Percentiles rank a stretch among this genome's conserved stretches.
Conservation (phyloP, 2,113 vertebrate species). For the Passer montanus region DNA sequence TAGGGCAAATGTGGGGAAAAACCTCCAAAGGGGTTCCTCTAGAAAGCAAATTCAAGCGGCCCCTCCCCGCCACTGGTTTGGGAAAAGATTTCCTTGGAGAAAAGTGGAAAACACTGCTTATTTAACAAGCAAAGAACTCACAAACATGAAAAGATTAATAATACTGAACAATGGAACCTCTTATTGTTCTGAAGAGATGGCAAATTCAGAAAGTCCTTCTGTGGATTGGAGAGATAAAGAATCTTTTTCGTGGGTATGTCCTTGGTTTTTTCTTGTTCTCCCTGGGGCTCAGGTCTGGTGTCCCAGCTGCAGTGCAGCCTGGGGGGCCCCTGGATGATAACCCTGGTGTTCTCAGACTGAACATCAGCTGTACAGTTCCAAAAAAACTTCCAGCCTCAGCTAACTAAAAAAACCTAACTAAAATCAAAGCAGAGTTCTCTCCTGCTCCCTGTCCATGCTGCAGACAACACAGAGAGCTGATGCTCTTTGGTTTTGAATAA, state of each 20-base stretch:
- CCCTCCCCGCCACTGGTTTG: fast-evolving
- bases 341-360: neutral
- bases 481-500: neutral
- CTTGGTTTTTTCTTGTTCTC: neutral
- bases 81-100: neutral
- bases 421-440: neutral
- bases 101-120: neutral
- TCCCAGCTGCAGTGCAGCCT: neutral
- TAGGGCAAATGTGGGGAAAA: neutral
- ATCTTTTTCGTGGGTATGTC: neutral
- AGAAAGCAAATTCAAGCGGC: neutral
- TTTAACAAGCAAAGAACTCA: neutral
- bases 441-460: too few relatives aligned
- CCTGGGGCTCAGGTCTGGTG: neutral
- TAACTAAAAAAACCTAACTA: neutral
- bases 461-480: neutral
- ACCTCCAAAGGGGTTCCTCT: neutral
- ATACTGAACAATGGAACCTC: neutral
- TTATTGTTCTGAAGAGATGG: neutral
- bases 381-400: neutral
- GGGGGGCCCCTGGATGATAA: too few relatives aligned
- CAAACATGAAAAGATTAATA: neutral
- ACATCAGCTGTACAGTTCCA: neutral
- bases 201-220: neutral
- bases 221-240: neutral